phyloP scores from a whole-genome alignment of 2,797 vertebrate species.

The Phylloscopus collybita region DNA sequence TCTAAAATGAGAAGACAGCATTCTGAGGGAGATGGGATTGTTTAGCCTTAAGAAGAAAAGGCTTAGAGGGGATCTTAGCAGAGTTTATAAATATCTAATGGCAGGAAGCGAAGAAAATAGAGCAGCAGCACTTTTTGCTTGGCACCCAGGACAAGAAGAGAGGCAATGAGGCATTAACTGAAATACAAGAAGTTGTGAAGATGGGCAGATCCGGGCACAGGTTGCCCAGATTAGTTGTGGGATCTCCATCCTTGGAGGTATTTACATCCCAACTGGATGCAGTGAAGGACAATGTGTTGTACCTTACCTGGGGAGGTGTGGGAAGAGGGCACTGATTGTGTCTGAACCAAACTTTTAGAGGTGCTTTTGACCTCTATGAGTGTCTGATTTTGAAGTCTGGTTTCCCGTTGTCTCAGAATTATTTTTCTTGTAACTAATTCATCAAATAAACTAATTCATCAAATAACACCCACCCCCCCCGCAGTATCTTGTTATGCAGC shows the following conservation, averaged over 20 bases:
- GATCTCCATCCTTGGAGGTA: background rate
- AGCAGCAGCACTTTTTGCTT: background rate
- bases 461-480: background rate
- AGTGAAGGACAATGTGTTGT: background rate
- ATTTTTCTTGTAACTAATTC: background rate
- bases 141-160: background rate
- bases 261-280: background rate
- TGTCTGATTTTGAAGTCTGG: background rate
- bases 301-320: background rate
- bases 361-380: background rate
- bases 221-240: background rate
- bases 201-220: background rate
- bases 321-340: background rate
- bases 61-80: background rate
- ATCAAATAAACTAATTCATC: background rate
- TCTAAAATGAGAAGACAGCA: background rate
- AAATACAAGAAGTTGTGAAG: background rate
- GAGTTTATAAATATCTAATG: background rate
- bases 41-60: background rate
- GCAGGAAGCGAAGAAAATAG: background rate
- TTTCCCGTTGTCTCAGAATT: background rate
- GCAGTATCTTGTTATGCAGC: background rate
- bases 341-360: background rate
- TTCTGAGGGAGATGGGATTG: background rate
- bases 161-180: background rate